Conservation (phyloP, 1,140 invertebrate species). For the Lucilia cuprina region DNA sequence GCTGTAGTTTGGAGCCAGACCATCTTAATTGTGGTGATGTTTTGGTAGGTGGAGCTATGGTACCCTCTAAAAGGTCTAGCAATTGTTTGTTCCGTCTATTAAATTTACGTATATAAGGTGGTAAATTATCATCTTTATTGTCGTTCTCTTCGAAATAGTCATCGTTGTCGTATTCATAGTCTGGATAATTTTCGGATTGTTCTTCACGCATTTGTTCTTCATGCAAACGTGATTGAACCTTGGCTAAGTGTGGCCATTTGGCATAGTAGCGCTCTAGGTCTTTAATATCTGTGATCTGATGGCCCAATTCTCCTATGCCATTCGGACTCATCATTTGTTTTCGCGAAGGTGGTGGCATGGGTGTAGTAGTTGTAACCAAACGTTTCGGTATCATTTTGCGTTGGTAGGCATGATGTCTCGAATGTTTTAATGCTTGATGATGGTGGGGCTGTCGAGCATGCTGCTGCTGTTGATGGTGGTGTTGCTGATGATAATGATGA, state of each 20-base stretch:
- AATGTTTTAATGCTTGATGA: background rate
- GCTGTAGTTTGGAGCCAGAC: conserved; percentile 43
- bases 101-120: conserved; percentile 59
- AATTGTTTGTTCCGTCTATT: conserved; percentile 57
- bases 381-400: conserved; percentile 38
- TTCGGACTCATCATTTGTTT: conserved; percentile 23
- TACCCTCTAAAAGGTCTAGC: conserved; percentile 56
- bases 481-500: conserved; percentile 34
- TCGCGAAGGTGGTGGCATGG: conserved; percentile 30
- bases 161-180: conserved; percentile 47
- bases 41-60: conserved; percentile 44
- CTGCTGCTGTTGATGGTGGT: conserved; percentile 40
- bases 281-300: conserved; percentile 56
- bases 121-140: conserved; percentile 53
- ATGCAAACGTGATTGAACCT: conserved; percentile 55
- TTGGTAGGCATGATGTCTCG: conserved; percentile 42
- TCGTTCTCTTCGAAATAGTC: conserved; percentile 52
- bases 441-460: conserved; percentile 34
- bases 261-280: conserved; percentile 56
- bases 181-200: conserved; percentile 33
- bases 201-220: conserved; percentile 52
- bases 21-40: conserved; percentile 32
- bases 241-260: conserved; percentile 58
- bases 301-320: conserved; percentile 43
- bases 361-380: conserved; percentile 12